Percentiles rank a stretch among this genome's conserved stretches.
phyloP scores from a whole-genome alignment of 1,140 invertebrate species.

The Helicoverpa armigera region DNA sequence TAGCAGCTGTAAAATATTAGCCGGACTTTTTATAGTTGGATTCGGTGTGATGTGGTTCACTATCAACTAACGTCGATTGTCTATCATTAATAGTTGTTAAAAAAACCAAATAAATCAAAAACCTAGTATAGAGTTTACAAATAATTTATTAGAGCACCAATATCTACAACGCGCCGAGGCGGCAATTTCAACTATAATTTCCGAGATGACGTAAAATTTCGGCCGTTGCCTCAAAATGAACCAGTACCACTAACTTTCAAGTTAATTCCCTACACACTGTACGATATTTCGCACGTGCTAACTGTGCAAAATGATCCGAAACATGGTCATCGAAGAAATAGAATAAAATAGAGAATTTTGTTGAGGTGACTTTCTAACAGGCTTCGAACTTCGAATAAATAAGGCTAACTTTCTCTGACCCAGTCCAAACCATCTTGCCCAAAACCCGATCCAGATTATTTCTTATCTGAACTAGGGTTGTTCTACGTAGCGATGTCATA shows the following conservation, averaged over 20 bases:
- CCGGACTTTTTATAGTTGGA: too few relatives aligned
- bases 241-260: not conserved
- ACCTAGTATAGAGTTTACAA: slow-evolving; percentile 2
- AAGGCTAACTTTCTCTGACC: too few relatives aligned
- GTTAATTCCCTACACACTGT: not conserved
- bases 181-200: slow-evolving; percentile 22
- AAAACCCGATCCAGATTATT: not conserved
- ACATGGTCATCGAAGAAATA: not conserved
- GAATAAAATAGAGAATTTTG: too few relatives aligned
- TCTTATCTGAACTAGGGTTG: not conserved
- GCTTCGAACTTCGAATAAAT: too few relatives aligned
- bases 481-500: not conserved
- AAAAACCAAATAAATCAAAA: slow-evolving; percentile 19
- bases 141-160: slow-evolving; percentile 54
- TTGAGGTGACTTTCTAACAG: too few relatives aligned
- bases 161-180: slow-evolving; percentile 14
- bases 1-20: too few relatives aligned
- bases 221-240: not conserved
- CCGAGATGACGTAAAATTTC: not conserved
- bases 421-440: not conserved
- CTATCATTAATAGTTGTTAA: too few relatives aligned
- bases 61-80: too few relatives aligned
- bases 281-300: not conserved
- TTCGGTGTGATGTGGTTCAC: too few relatives aligned
- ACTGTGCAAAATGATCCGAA: not conserved